Percentiles rank a stretch among this genome's conserved stretches.
These are phyloP conservation scores for Lutjanus erythropterus DNA, from an alignment of 2,113 vertebrate genomes.

Conservation along the genomic window DNA sequence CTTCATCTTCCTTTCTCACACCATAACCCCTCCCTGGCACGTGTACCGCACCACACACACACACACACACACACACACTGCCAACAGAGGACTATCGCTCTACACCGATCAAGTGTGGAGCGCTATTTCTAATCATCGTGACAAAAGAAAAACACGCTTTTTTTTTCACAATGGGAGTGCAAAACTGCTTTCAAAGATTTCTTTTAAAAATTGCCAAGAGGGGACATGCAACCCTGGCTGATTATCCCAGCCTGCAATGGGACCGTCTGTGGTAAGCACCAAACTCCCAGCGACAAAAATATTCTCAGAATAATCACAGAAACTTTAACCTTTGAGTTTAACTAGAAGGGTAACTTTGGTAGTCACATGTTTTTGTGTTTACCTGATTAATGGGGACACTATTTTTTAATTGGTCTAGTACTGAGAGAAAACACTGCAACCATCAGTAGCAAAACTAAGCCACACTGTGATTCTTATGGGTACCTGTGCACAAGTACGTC, in stretches of 20 bases:
- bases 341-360: too few species aligned
- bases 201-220: background rate
- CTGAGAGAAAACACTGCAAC: too few species aligned
- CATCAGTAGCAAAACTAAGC: too few species aligned
- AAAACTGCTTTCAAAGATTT: background rate
- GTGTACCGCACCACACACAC: background rate
- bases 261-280: background rate
- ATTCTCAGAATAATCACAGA: background rate
- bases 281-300: background rate
- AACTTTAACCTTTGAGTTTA: background rate
- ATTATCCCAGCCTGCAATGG: background rate
- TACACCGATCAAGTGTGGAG: background rate
- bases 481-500: too few species aligned
- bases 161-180: too few species aligned
- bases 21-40: conserved; percentile 6
- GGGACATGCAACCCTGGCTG: background rate
- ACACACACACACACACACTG: background rate
- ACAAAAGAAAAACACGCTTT: too few species aligned
- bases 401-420: too few species aligned
- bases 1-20: background rate
- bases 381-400: too few species aligned
- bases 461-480: too few species aligned
- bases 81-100: background rate
- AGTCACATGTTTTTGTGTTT: too few species aligned
- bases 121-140: background rate